phyloP scores from a whole-genome alignment of 2,797 vertebrate species.

The Pipistrellus nathusii region DNA sequence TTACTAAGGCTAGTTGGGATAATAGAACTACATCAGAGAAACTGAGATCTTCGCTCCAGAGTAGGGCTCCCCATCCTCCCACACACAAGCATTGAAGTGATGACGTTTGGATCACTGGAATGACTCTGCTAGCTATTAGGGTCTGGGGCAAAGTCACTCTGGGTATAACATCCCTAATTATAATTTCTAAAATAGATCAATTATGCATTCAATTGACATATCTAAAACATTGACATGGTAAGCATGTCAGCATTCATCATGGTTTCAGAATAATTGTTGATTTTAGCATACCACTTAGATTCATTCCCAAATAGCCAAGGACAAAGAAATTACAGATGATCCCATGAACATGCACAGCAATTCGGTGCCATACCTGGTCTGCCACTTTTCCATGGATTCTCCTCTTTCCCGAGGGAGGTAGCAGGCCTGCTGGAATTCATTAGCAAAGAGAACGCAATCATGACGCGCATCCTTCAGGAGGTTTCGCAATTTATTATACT shows the following conservation, averaged over 20 bases:
- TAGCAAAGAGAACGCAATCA: constrained; percentile 94
- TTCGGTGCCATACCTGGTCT: constrained; percentile 90
- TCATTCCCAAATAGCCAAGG: neutral
- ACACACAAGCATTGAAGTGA: neutral
- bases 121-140: neutral
- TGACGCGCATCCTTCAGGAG: constrained; percentile 94
- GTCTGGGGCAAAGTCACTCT: neutral
- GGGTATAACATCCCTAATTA: neutral
- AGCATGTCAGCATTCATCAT: neutral
- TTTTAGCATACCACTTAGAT: neutral
- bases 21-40: neutral
- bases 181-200: neutral
- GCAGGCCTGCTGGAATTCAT: constrained; percentile 94
- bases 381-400: constrained; percentile 94
- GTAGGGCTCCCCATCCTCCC: neutral
- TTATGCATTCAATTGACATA: neutral
- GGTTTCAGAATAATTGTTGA: neutral
- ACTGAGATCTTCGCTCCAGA: neutral
- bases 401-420: constrained; percentile 93
- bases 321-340: neutral
- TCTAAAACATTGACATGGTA: neutral
- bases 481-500: constrained; percentile 93
- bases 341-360: accelerated
- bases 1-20: neutral
- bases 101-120: neutral